Evolutionary conservation across 2,888 invertebrate genomes (phyloP).

Genomic region (Yponomeuta sedellus): DNA sequence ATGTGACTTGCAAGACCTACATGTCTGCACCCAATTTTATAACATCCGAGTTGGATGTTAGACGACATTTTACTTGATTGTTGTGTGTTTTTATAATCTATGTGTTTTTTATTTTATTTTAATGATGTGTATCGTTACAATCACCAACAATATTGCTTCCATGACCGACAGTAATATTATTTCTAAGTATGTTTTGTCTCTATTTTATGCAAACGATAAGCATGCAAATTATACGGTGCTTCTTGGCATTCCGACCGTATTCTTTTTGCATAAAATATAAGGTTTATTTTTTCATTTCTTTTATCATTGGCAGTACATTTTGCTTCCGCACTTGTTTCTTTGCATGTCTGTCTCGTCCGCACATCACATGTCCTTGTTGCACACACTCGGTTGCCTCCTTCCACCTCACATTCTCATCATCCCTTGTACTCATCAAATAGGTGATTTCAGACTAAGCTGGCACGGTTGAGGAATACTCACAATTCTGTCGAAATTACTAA

Average conservation of each 20-base stretch:
- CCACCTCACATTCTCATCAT: not conserved
- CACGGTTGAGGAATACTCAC: not conserved
- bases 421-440: not conserved
- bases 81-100: not conserved
- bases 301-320: not conserved
- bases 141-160: not conserved
- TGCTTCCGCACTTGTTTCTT: constrained; percentile 14
- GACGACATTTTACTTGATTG: no score
- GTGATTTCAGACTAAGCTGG: not conserved
- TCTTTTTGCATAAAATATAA: not conserved
- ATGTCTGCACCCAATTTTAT: no score
- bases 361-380: not conserved
- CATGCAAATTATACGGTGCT: constrained; percentile 23
- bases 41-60: no score
- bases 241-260: constrained; percentile 7
- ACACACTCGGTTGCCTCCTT: not conserved
- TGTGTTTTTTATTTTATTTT: no score
- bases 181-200: no score
- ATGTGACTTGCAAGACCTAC: no score
- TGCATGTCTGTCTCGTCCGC: constrained; percentile 11
- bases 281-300: not conserved
- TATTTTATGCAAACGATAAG: constrained; percentile 17
- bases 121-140: not conserved
- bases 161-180: not conserved
- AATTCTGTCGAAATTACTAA: not conserved